A percentile compares a stretch with the other conserved stretches of the same genome.
Evolutionary conservation across 2,113 vertebrate species (phyloP).

Genomic region (Colinus virginianus): DNA sequence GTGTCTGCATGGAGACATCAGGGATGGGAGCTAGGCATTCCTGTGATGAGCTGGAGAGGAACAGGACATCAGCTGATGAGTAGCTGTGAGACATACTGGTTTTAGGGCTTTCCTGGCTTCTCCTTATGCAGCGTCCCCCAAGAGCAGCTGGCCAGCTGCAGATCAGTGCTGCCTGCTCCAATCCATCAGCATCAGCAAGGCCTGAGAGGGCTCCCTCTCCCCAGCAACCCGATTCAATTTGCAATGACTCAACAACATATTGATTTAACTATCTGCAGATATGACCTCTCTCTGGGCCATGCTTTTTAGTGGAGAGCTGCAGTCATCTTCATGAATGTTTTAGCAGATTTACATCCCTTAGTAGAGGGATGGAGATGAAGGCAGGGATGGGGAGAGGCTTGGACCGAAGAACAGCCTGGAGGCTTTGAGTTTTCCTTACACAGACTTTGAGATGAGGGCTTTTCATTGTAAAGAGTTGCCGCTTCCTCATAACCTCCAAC

Average conservation of each 20-base stretch:
- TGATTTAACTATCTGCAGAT: constrained; percentile 46
- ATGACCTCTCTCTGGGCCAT: background rate
- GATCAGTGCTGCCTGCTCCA: background rate
- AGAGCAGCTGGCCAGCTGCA: background rate
- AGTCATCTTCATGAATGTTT: background rate
- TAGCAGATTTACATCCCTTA: background rate
- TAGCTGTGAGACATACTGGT: background rate
- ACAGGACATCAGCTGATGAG: rapidly evolving
- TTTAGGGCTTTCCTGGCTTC: background rate
- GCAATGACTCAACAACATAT: constrained; percentile 37
- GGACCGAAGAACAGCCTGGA: background rate
- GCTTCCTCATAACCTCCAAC: background rate
- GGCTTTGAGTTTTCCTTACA: background rate
- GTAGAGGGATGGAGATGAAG: background rate
- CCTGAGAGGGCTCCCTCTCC: background rate
- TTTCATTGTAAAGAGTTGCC: background rate
- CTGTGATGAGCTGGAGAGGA: background rate
- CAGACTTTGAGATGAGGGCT: background rate
- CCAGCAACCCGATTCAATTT: background rate
- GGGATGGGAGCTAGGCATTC: background rate
- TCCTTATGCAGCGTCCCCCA: rapidly evolving
- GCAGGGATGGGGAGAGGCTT: background rate
- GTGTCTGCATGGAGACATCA: rapidly evolving
- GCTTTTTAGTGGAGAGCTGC: background rate
- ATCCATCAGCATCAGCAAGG: background rate